Evolutionary conservation across 1,140 invertebrate genomes (phyloP), one percentile per base, ranked within the genome.

Genomic region (Venturia canescens): DNA sequence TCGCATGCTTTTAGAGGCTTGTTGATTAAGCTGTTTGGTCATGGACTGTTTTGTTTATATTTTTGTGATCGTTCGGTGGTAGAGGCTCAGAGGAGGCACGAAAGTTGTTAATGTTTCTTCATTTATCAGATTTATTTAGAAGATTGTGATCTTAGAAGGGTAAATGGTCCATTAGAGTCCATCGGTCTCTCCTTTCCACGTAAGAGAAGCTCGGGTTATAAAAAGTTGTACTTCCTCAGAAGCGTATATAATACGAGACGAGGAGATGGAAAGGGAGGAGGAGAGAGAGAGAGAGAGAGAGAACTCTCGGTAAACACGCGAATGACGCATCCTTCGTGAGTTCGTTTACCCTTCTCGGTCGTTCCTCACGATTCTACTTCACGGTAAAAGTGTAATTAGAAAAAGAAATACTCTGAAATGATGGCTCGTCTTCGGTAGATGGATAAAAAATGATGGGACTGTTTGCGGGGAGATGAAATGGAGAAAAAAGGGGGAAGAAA

Each of bases 251-350:
- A 57, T n/a, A 23, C 53, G 53, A 57, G 53, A 57, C 6, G 53
- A 57, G 38, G 13, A 44, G 38, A 44, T n/a, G 21, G 6, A 57
- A 11, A 44, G 38, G 13, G 11, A 5, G 38, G 13, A 11, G 13
- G 38, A 44, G 38, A 44, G 38, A 44, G 38, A 44, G 38, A 44
- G 38, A 44, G 11, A 44, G 38, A 44, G 38, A 44, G 38, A 57
- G 53, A 57, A 57, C 53, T 66, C 60, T 27, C 7, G 16, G 53
- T 57, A 57, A 57, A 66, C 60, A 27, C 13, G 53, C 60, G 38
- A 27, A 27, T 66, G 60, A 66, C 60, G 60, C 60, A 66, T 66
- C 60, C 23, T 15, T 66, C 21, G n/a, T 29, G 60, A 66, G 60
- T 66, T 66, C 60, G 23, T 66, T 66, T 23, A 66, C 60, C 60